Evolutionary conservation across 2,888 invertebrate genomes (phyloP).

Genomic region (Hypselothyrea guttata): DNA sequence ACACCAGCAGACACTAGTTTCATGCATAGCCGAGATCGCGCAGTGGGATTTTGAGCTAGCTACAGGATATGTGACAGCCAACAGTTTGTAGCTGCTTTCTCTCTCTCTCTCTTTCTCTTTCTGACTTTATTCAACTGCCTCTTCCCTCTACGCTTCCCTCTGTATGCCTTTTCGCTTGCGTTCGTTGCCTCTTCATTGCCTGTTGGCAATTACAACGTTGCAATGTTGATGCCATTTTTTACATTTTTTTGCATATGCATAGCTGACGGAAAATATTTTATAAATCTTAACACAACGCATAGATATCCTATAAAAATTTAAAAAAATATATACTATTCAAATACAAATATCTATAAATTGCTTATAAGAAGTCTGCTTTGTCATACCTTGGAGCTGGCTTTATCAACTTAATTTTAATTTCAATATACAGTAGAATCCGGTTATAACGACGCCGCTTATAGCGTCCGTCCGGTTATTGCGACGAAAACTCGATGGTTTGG

Average conservation of each 20-base stretch:
- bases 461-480: no score
- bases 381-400: no score
- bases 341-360: no score
- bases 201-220: slow-evolving; percentile 72
- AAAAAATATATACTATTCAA: no score
- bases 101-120: neutral
- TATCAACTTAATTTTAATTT: no score
- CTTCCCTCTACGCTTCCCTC: neutral
- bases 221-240: slow-evolving; percentile 62
- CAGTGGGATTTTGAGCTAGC: slow-evolving; percentile 44
- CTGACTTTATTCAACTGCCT: neutral
- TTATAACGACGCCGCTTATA: no score
- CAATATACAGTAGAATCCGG: no score
- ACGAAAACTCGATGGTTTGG: no score
- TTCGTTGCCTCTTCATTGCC: slow-evolving; percentile 47
- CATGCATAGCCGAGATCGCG: slow-evolving; percentile 26
- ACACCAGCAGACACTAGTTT: neutral
- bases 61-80: slow-evolving; percentile 55
- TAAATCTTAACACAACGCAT: no score
- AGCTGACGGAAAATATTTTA: slow-evolving; percentile 23
- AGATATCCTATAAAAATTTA: no score
- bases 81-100: slow-evolving; percentile 37
- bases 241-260: slow-evolving; percentile 35
- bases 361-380: no score
- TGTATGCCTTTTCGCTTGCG: slow-evolving; percentile 1